Percentiles rank a stretch among this genome's conserved stretches.
Evolutionary conservation across 2,888 invertebrate genomes (phyloP).

Genomic region (Brachyptera putata): DNA sequence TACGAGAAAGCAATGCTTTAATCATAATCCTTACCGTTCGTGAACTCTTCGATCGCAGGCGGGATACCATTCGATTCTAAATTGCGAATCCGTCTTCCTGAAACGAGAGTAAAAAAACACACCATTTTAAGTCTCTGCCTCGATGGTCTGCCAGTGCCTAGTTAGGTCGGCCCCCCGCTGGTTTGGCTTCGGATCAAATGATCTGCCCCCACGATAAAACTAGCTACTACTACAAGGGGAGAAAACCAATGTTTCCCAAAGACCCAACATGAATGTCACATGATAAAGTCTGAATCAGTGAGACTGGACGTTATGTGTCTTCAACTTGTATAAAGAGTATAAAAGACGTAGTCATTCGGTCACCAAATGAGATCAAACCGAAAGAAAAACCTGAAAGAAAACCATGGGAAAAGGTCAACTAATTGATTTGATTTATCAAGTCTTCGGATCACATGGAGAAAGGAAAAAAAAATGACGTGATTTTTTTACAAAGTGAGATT

Average conservation of each 20-base stretch:
- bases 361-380: conserved; percentile 17
- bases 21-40: conserved; percentile 25
- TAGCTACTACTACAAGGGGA: conserved; percentile 1
- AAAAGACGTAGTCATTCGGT: neutral
- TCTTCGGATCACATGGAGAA: neutral
- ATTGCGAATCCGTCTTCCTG: conserved; percentile 29
- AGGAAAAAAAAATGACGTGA: conserved; percentile 17
- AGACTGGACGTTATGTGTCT: neutral
- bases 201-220: conserved; percentile 18
- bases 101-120: conserved; percentile 21
- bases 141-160: neutral
- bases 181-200: conserved; percentile 20
- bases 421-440: conserved; percentile 22
- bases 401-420: conserved; percentile 18
- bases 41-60: conserved; percentile 28
- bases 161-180: conserved; percentile 5
- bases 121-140: conserved; percentile 1
- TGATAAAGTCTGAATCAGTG: conserved; percentile 14
- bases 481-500: conserved; percentile 17
- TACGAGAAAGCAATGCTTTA: no score
- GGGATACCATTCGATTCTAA: conserved; percentile 27
- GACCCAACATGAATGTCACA: conserved; percentile 20
- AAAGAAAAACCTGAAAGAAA: no score
- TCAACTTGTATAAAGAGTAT: neutral
- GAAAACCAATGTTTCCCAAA: conserved; percentile 22